Evolutionary conservation across 2,797 vertebrate species (phyloP), one percentile per base, ranked within the genome.

Genomic region (Staurois parvus): DNA sequence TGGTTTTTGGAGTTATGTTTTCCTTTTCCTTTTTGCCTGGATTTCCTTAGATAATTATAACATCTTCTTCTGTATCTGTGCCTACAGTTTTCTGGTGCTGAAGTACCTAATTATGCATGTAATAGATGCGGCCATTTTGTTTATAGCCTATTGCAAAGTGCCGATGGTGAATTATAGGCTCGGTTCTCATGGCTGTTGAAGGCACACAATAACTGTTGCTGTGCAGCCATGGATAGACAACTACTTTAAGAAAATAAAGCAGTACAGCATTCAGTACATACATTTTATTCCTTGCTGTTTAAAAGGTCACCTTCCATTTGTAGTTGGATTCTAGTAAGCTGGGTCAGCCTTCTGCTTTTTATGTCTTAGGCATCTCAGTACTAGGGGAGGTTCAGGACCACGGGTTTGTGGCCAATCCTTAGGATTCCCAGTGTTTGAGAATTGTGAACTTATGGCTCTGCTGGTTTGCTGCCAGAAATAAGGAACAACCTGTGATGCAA

Each of bases 91-190:
- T 24, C 59, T 64, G 59, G 24, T 26, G n/a, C 59, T 64, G 21
- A 64, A 64, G 59, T 64, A 64, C 21, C 59, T 26, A 64, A 64
- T 64, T 64, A 64, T 24, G 59, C 59, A 64, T 64, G 59, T 64
- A 64, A 64, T 64, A 64, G 21, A 62, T 4, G n/a, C 6, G 2
- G 59, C 21, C 59, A 62, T 26, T 62, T 62, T 62, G 59, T 62
- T 26, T 62, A 62, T 62, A 62, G 21, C 59, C 59, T 62, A 62
- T 26, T 62, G 59, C 59, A 62, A 24, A 62, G 59, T 24, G 21
- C n/a, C 59, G 26, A 24, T 64, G n/a, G n/a, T 64, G 59, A 64
- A 64, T 64, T 64, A n/a, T 64, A 24, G 59, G 24, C n/a, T 62
- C 24, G 2, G 59, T 62, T 64, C 24, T 21, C 59, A 26, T 64